Conservation (phyloP, 2,113 vertebrate species). For the Puntigrus tetrazona region DNA sequence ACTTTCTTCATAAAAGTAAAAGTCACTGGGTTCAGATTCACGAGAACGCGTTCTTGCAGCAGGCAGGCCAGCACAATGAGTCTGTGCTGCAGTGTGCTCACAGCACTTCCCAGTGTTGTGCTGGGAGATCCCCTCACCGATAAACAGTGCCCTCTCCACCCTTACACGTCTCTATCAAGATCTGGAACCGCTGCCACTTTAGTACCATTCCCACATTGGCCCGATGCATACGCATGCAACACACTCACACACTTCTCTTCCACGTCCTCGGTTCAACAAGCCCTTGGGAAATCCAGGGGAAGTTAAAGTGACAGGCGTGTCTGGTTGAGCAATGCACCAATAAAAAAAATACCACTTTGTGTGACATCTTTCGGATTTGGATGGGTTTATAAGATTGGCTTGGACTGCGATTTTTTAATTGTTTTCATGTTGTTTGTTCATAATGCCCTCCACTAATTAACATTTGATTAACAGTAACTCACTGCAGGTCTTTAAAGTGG, state of each 20-base stretch:
- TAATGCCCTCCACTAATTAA: neutral
- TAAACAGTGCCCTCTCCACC: slow-evolving; percentile 50
- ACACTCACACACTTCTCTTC: slow-evolving; percentile 1
- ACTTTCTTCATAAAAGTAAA: neutral
- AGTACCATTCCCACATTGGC: slow-evolving; percentile 53
- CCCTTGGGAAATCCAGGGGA: neutral
- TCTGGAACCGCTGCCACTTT: slow-evolving; percentile 38
- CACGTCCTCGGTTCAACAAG: neutral
- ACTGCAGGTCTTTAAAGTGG: neutral
- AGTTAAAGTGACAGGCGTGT: neutral
- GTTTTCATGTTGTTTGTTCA: neutral
- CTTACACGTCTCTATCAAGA: slow-evolving; percentile 50
- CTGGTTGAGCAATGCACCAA: slow-evolving; percentile 4
- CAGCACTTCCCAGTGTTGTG: slow-evolving; percentile 59
- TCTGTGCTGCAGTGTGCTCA: slow-evolving; percentile 42
- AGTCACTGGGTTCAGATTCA: slow-evolving; percentile 33
- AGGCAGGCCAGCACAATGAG: slow-evolving; percentile 54
- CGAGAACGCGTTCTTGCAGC: neutral
- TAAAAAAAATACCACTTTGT: slow-evolving; percentile 6
- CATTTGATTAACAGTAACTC: slow-evolving; percentile 15
- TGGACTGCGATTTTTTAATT: neutral
- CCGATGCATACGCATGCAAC: slow-evolving; percentile 17
- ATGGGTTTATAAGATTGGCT: neutral
- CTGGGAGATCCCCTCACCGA: slow-evolving; percentile 49
- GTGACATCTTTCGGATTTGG: neutral